Percentiles rank a stretch among this genome's conserved stretches.
These are phyloP conservation scores for Pangasianodon hypophthalmus DNA, from an alignment of 2,113 vertebrate species.

Conservation along the genomic window DNA sequence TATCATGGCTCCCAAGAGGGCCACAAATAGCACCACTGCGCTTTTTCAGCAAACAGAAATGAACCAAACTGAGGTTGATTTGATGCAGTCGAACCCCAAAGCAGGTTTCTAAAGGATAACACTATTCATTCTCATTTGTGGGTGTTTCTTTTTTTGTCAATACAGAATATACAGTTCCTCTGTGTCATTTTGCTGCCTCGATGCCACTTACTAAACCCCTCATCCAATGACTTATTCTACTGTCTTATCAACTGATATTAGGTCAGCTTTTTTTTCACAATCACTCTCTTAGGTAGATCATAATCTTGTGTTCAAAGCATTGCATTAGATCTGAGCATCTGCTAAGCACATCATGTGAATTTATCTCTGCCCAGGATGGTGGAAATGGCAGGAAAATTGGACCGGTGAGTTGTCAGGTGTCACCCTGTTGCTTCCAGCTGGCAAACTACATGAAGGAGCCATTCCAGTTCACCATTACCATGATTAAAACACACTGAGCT, in stretches of 20 bases:
- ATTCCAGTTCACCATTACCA: conserved; percentile 68
- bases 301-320: conserved; percentile 19
- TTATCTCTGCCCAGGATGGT: conserved; percentile 55
- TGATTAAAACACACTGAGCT: conserved; percentile 64
- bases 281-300: not conserved
- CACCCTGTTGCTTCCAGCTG: conserved; percentile 71
- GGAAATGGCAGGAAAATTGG: conserved; percentile 73
- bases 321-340: conserved; percentile 18
- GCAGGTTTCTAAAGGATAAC: not conserved
- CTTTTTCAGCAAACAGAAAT: conserved; percentile 17
- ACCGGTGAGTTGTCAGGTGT: conserved; percentile 60
- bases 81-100: conserved; percentile 33
- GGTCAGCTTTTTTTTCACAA: not conserved
- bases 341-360: conserved; percentile 18
- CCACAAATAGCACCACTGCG: conserved; percentile 18
- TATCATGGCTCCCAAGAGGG: conserved; percentile 18
- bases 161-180: not conserved
- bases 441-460: conserved; percentile 66
- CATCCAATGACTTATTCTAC: not conserved
- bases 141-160: not conserved
- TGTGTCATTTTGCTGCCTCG: not conserved
- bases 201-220: not conserved
- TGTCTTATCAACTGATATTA: not conserved
- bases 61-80: conserved; percentile 41
- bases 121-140: conserved; percentile 25